phyloP scores from a whole-genome alignment of 2,113 vertebrate genomes.

The Machaerirhynchus nigripectus region DNA sequence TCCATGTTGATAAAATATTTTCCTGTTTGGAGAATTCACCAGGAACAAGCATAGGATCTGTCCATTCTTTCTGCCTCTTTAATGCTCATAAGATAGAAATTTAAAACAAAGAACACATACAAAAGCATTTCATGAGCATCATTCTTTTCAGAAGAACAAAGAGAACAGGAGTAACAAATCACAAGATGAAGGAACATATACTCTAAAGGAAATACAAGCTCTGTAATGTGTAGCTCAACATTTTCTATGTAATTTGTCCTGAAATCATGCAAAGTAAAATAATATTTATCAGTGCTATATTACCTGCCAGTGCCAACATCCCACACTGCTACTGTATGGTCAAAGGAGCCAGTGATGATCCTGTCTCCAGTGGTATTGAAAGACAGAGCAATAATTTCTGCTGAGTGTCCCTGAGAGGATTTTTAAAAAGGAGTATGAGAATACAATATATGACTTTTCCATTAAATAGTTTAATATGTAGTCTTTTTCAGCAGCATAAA shows the following conservation, averaged over 20 bases:
- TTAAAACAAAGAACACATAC: background rate
- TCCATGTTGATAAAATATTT: background rate
- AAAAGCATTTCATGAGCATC: background rate
- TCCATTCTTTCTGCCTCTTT: background rate
- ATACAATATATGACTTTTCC: background rate
- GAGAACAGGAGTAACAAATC: background rate
- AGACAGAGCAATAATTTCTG: slow-evolving; percentile 87
- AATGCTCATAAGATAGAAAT: background rate
- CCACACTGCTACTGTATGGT: slow-evolving; percentile 88
- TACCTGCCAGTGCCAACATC: slow-evolving; percentile 90
- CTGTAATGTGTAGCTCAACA: background rate
- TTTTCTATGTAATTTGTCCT: background rate
- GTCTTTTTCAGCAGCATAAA: background rate
- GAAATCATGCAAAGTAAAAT: background rate
- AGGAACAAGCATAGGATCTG: background rate
- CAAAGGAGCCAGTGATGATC: slow-evolving; percentile 92
- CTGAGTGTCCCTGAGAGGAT: slow-evolving; percentile 85
- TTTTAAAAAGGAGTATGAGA: background rate
- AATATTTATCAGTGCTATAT: background rate
- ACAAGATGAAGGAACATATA: background rate
- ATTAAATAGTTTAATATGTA: background rate
- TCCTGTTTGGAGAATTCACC: background rate
- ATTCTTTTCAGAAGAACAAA: background rate
- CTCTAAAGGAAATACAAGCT: background rate
- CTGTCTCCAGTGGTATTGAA: slow-evolving; percentile 87